Conservation (phyloP, 2,113 vertebrate genomes). For the Grus americana region DNA sequence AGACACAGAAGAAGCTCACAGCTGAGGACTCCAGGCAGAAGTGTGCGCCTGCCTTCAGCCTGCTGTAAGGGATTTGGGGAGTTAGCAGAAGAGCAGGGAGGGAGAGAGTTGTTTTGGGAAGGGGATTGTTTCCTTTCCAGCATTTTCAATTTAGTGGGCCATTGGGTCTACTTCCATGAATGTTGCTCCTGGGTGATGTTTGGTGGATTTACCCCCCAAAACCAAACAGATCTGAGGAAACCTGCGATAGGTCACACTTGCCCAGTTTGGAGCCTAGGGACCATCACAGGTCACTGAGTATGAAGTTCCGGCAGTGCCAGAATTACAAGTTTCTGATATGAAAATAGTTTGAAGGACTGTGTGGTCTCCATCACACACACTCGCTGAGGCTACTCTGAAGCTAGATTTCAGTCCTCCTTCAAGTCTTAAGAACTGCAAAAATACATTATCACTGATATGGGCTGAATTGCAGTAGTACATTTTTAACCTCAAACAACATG, state of each 20-base stretch:
- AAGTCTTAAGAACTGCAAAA: background rate
- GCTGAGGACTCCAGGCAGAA: background rate
- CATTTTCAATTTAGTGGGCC: background rate
- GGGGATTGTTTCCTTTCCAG: background rate
- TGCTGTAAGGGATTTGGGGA: background rate
- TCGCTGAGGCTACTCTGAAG: background rate
- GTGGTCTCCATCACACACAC: background rate
- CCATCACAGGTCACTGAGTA: no score
- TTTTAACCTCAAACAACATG: background rate
- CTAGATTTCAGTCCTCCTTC: background rate
- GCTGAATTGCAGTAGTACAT: background rate
- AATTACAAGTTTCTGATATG: background rate
- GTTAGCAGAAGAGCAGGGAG: background rate
- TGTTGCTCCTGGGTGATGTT: background rate
- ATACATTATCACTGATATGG: fast-evolving
- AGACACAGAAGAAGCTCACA: background rate
- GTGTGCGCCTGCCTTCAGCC: background rate
- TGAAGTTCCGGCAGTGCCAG: background rate
- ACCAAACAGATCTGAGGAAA: background rate
- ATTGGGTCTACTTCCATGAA: background rate
- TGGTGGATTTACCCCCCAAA: background rate
- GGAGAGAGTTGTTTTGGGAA: background rate
- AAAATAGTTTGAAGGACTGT: background rate
- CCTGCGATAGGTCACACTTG: background rate
- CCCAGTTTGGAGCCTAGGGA: background rate